These are phyloP conservation scores for Drosophila pruinosa DNA, from an alignment of 1,140 invertebrate species.

Conservation along the genomic window DNA sequence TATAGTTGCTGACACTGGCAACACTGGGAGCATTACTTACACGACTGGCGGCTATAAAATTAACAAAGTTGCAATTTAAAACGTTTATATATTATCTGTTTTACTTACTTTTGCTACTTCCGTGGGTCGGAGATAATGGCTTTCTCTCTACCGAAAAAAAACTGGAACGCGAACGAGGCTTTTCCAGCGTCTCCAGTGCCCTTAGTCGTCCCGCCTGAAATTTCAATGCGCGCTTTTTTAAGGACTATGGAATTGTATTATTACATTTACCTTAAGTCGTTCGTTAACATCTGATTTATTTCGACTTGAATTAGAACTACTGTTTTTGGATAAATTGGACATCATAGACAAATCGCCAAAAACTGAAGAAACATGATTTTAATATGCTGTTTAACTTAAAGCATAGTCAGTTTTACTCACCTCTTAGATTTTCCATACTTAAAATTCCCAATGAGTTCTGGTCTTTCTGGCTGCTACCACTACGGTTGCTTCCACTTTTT, in stretches of 20 bases:
- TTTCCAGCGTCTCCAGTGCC: slow-evolving; percentile 64
- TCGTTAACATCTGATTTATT: slow-evolving; percentile 51
- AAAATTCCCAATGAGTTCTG: slow-evolving; percentile 72
- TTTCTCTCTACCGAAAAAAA: not conserved
- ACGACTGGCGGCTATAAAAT: not conserved
- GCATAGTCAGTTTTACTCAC: slow-evolving; percentile 16
- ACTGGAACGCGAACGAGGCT: slow-evolving; percentile 31
- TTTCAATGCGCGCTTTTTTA: not conserved
- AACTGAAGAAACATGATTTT: slow-evolving; percentile 30
- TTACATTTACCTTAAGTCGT: slow-evolving; percentile 57
- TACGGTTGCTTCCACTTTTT: slow-evolving; percentile 28
- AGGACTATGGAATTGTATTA: not conserved
- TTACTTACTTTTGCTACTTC: not conserved
- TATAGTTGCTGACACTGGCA: slow-evolving; percentile 29
- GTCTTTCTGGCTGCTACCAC: slow-evolving; percentile 40
- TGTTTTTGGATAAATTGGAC: slow-evolving; percentile 42
- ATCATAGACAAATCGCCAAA: slow-evolving; percentile 61
- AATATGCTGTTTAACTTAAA: not conserved
- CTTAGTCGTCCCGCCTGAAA: slow-evolving; percentile 54
- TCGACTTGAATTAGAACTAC: slow-evolving; percentile 16
- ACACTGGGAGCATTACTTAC: not conserved
- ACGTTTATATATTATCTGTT: not conserved
- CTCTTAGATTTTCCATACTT: slow-evolving; percentile 71
- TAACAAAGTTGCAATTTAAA: not conserved
- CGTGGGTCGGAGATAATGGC: not conserved